Conservation (phyloP, 2,797 vertebrate species). For the Lepus oiostolus region DNA sequence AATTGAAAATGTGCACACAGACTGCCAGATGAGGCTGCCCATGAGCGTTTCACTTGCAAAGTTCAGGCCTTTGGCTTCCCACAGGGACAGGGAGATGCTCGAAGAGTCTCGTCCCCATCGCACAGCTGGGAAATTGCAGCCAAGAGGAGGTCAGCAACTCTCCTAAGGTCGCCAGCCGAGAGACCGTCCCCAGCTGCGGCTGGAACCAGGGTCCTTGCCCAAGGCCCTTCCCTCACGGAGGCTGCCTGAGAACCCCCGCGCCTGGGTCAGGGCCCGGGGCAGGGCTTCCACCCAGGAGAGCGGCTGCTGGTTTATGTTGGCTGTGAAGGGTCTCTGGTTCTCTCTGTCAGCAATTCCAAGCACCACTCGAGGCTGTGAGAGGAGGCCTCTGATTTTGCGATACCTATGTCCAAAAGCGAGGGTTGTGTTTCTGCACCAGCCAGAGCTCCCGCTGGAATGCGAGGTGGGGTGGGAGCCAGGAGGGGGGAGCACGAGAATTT, state of each 20-base stretch:
- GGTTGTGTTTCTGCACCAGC: slow-evolving; percentile 6
- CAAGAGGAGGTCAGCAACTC: neutral
- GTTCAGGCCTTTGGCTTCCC: neutral
- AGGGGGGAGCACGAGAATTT: neutral
- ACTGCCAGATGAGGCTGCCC: neutral
- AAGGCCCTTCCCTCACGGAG: neutral
- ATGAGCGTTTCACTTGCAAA: slow-evolving; percentile 29
- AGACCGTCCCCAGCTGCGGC: neutral
- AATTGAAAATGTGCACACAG: neutral
- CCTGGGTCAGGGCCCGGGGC: no score
- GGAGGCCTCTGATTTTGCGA: neutral
- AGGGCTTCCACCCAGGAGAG: neutral
- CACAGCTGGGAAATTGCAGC: neutral
- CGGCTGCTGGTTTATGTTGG: slow-evolving; percentile 6
- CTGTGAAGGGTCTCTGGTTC: neutral
- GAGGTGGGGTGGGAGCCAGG: slow-evolving; percentile 19
- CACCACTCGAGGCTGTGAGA: neutral
- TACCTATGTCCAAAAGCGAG: slow-evolving; percentile 2
- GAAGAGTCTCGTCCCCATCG: neutral
- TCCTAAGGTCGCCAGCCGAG: neutral
- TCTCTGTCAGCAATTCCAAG: slow-evolving; percentile 40
- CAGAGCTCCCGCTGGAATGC: neutral
- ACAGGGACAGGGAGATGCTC: neutral
- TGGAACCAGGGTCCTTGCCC: neutral
- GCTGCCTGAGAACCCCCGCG: neutral